phyloP scores from a whole-genome alignment of 1,140 invertebrate genomes.

The Calosoma granatense region DNA sequence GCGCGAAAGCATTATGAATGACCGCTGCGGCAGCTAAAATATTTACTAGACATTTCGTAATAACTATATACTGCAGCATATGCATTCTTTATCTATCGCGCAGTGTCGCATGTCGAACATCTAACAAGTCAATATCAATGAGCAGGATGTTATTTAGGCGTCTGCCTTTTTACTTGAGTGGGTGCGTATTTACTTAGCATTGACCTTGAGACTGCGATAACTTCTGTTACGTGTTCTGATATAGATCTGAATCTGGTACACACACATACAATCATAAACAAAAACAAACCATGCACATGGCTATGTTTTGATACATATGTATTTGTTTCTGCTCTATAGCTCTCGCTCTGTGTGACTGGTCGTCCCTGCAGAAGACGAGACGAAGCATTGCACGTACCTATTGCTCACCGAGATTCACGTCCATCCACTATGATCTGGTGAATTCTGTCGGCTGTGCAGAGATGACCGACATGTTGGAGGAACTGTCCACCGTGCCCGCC shows the following conservation, averaged over 20 bases:
- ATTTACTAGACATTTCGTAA: not conserved
- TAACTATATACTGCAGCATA: not conserved
- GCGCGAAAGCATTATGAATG: not conserved
- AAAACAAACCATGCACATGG: no score
- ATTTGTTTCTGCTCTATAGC: conserved; percentile 49
- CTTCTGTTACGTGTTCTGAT: conserved; percentile 19
- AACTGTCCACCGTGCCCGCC: conserved; percentile 35
- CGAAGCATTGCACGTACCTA: conserved; percentile 66
- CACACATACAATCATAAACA: not conserved
- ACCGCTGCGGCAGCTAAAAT: not conserved
- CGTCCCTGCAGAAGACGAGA: conserved; percentile 63
- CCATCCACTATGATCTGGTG: conserved; percentile 55
- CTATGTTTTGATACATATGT: not conserved
- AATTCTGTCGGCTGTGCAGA: conserved; percentile 52
- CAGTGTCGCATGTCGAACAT: no score
- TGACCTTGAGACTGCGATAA: conserved; percentile 20
- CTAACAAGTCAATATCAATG: no score
- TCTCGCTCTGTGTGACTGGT: conserved; percentile 79
- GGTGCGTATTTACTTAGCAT: not conserved
- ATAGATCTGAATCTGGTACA: not conserved
- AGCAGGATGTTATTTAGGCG: no score
- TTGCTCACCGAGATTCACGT: conserved; percentile 64
- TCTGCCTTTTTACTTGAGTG: no score
- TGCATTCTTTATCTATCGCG: not conserved
- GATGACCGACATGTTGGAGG: conserved; percentile 44